A percentile compares a stretch with the other conserved stretches of the same genome.
phyloP scores from a whole-genome alignment of 23 tunicate species.

The Halocynthia roretzi region DNA sequence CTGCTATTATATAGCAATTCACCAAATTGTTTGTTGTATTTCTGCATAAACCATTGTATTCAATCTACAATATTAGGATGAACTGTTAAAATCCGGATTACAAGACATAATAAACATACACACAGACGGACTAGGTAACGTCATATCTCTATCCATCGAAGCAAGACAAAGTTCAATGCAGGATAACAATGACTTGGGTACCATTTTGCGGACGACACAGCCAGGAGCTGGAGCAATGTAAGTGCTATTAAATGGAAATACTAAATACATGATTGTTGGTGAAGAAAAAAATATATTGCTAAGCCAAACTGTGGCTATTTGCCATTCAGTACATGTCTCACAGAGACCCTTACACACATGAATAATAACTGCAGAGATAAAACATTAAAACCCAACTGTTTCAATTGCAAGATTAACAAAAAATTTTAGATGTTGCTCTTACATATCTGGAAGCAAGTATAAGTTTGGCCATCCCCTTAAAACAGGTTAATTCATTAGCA shows the following conservation, averaged over 20 bases:
- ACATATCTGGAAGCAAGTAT: background rate
- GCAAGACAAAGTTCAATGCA: background rate
- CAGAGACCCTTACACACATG: no score
- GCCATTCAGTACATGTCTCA: no score
- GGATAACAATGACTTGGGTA: slow-evolving; percentile 22
- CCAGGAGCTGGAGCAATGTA: slow-evolving; percentile 35
- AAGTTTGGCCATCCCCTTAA: background rate
- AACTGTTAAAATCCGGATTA: slow-evolving; percentile 21
- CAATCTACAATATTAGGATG: slow-evolving; percentile 23
- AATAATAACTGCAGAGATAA: no score
- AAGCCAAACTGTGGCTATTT: no score
- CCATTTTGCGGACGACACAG: slow-evolving; percentile 21
- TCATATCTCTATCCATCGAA: slow-evolving; percentile 32
- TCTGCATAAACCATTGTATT: no score
- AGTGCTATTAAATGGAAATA: background rate
- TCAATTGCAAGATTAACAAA: no score
- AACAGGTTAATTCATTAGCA: background rate
- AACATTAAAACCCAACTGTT: no score
- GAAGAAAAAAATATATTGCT: no score
- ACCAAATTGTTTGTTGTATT: background rate
- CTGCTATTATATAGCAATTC: background rate
- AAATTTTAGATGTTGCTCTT: no score
- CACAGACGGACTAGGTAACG: slow-evolving; percentile 49
- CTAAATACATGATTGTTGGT: no score
- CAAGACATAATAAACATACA: slow-evolving; percentile 25